Evolutionary conservation across 2,113 vertebrate genomes (phyloP), one percentile per base, ranked within the genome.

Genomic region (Sander vitreus): DNA sequence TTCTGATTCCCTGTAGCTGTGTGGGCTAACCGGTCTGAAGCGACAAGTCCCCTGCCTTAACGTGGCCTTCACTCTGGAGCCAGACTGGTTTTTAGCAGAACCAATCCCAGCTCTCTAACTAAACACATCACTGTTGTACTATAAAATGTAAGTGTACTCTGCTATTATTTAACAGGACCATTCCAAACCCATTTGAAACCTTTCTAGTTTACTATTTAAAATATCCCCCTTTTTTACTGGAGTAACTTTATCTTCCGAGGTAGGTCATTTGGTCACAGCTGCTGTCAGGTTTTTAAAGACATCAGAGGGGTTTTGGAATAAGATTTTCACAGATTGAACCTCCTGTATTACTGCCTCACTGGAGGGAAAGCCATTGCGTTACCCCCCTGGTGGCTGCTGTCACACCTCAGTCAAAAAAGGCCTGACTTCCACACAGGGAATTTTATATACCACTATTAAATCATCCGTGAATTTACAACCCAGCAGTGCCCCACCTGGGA

Each of bases 1-100:
- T 47, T n/a, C 39, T 70, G 27, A 18, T 33, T 48, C 77, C 45
- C 67, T 60, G 81, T 53, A 48, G 69, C 76, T 75, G 53, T 55
- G 58, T 50, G 63, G 73, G 76, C 74, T 59, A 15, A 2, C 51
- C n/a, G 55, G 30, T 82, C n/a, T 71, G 73, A 78, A 87, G 85
- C 81, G 69, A 78, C 84, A 81, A 48, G 36, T 16, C 55, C 77
- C 13, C 74, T 30, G 80, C 78, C 87, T 88, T 78, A 74, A 66
- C 10, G 84, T 92, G 90, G 86, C 89, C 90, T 93, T 92, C 76
- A 78, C n/a, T 65, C 78, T 51, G 63, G 69, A 90, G 23, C 73
- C 64, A 65, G 81, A 83, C 74, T 19, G 71, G 67, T 65, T 77
- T 57, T 79, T 19, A 66, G 67, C 73, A 65, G 63, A 55, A 78